phyloP scores from a whole-genome alignment of 2,888 invertebrate genomes.

The Malacosoma neustria region DNA sequence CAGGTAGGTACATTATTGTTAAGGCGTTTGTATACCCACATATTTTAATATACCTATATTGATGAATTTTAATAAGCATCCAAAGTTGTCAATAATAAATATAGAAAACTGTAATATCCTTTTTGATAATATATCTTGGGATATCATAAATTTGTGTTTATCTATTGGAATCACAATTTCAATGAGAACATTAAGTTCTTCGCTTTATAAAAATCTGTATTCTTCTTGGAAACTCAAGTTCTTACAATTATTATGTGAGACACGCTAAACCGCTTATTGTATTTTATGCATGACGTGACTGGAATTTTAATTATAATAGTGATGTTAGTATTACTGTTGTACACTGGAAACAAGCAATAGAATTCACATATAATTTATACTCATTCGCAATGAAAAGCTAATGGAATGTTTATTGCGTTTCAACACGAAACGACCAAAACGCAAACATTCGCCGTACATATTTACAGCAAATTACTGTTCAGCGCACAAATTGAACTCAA shows the following conservation, averaged over 20 bases:
- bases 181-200: too few relatives aligned
- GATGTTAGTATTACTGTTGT: constrained; percentile 5
- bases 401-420: constrained; percentile 44
- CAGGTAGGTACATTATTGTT: too few relatives aligned
- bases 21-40: too few relatives aligned
- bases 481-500: constrained; percentile 3
- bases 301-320: background rate
- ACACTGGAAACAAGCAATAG: constrained; percentile 27
- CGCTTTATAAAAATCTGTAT: too few relatives aligned
- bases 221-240: background rate
- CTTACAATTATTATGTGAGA: background rate
- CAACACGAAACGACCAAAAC: constrained; percentile 50
- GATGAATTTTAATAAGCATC: too few relatives aligned
- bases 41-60: too few relatives aligned
- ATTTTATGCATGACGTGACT: background rate
- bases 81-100: too few relatives aligned
- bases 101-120: too few relatives aligned
- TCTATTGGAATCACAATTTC: too few relatives aligned
- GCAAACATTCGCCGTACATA: constrained; percentile 34
- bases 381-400: constrained; percentile 44
- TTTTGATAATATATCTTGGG: too few relatives aligned
- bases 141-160: too few relatives aligned
- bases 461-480: constrained; percentile 6
- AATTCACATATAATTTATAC: constrained; percentile 40
- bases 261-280: background rate